A percentile compares a stretch with the other conserved stretches of the same genome.
These are phyloP conservation scores for Babyrousa celebensis DNA, from an alignment of 2,797 vertebrate species.

Conservation along the genomic window DNA sequence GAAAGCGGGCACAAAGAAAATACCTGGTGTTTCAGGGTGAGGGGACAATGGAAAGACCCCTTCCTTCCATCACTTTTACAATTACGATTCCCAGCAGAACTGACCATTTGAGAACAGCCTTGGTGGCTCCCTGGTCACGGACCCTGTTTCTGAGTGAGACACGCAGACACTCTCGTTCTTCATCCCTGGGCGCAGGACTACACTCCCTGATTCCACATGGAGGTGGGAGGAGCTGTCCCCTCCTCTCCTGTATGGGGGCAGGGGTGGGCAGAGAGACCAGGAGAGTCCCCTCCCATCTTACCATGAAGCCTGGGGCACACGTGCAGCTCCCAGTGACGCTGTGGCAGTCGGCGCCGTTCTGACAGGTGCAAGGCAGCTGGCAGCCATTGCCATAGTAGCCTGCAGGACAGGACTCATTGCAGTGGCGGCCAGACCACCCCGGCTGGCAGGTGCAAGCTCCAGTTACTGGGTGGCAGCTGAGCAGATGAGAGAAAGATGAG, in stretches of 20 bases:
- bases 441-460: constrained; percentile 97
- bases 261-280: not conserved
- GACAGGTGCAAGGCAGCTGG: constrained; percentile 94
- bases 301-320: constrained; percentile 97
- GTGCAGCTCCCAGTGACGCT: constrained; percentile 95
- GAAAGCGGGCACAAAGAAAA: not conserved
- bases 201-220: not conserved
- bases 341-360: constrained; percentile 97
- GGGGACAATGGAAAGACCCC: not conserved
- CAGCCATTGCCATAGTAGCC: constrained; percentile 96
- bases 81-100: not conserved
- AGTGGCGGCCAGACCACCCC: constrained; percentile 98
- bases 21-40: not conserved
- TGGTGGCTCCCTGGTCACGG: not conserved
- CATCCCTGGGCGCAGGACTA: not conserved
- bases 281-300: constrained; percentile 87
- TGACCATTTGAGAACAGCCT: not conserved
- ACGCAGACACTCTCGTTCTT: not conserved
- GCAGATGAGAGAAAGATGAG: constrained; percentile 41
- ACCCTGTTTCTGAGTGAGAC: not conserved
- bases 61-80: not conserved
- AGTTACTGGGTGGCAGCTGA: constrained; percentile 98
- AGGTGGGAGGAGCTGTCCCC: not conserved
- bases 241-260: not conserved
- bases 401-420: constrained; percentile 97